Conservation (phyloP, 2,113 vertebrate species). For the Montifringilla adamsi region DNA sequence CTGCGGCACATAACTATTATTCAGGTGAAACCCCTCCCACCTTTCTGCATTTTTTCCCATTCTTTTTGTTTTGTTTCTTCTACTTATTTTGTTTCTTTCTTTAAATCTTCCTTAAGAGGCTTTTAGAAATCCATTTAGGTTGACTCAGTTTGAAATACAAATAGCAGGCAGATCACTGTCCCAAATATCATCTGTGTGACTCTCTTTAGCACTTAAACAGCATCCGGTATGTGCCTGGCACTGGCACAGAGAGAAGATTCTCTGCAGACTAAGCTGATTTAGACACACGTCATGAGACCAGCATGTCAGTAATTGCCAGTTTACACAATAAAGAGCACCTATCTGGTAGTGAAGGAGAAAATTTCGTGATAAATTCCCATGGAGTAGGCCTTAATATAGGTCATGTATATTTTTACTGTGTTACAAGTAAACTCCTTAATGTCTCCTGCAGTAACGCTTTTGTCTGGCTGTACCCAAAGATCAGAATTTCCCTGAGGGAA, state of each 20-base stretch:
- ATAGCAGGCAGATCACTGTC: conserved; percentile 55
- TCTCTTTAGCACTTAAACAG: not conserved
- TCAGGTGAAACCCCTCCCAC: fast-evolving
- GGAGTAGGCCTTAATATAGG: not conserved
- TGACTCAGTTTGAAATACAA: conserved; percentile 42
- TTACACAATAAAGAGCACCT: not conserved
- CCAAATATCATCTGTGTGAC: not conserved
- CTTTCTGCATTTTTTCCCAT: not conserved
- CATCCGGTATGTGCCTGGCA: not conserved
- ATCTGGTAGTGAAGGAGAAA: not conserved
- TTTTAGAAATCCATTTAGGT: conserved; percentile 60
- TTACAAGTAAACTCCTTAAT: not conserved
- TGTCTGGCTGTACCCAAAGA: not conserved
- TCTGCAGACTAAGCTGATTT: conserved; percentile 20
- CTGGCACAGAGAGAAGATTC: not conserved
- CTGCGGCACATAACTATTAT: not conserved
- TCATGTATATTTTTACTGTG: not conserved
- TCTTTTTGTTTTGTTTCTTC: not conserved
- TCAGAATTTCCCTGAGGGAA: not conserved
- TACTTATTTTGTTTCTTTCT: not conserved
- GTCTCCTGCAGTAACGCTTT: not conserved
- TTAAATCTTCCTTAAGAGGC: conserved; percentile 55
- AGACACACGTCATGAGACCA: not conserved
- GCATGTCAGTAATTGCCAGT: not conserved
- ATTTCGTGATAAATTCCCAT: not conserved